Evolutionary conservation across 30 jellyfish, hydroid and myxozoan species (phyloP).

Genomic region (Cassiopea andromeda): DNA sequence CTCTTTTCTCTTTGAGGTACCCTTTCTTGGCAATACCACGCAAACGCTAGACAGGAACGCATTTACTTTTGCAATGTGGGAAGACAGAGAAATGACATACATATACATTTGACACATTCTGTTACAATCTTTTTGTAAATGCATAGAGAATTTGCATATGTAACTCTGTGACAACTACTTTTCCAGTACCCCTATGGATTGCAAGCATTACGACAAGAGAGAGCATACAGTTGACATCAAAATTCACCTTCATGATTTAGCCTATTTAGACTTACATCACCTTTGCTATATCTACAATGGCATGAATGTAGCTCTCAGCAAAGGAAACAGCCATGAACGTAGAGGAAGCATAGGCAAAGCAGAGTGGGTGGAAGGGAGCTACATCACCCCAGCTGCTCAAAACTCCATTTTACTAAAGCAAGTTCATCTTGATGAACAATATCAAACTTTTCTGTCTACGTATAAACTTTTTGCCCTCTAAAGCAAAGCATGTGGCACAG

Average conservation of each 20-base stretch:
- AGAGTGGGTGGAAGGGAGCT: not conserved
- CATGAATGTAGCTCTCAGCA: too few species aligned
- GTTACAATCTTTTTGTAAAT: too few species aligned
- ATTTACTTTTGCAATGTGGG: not conserved
- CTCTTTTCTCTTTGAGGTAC: not conserved
- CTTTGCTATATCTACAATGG: not conserved
- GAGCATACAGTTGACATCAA: too few species aligned
- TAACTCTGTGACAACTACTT: too few species aligned
- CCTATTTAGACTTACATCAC: not conserved
- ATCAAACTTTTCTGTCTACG: not conserved
- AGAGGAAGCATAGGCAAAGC: too few species aligned
- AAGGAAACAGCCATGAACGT: too few species aligned
- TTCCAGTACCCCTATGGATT: too few species aligned
- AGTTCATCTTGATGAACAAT: not conserved
- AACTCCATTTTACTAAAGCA: not conserved
- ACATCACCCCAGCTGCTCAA: not conserved
- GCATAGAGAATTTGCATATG: too few species aligned
- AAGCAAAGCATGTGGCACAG: not conserved
- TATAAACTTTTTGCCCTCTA: not conserved
- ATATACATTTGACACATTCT: not conserved
- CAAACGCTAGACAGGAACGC: not conserved
- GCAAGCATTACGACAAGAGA: not conserved
- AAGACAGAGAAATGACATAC: not conserved
- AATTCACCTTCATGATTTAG: not conserved
- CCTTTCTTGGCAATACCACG: not conserved